These are phyloP conservation scores for Anisognathus igniventris DNA, from an alignment of 2,797 vertebrate genomes.

Conservation along the genomic window DNA sequence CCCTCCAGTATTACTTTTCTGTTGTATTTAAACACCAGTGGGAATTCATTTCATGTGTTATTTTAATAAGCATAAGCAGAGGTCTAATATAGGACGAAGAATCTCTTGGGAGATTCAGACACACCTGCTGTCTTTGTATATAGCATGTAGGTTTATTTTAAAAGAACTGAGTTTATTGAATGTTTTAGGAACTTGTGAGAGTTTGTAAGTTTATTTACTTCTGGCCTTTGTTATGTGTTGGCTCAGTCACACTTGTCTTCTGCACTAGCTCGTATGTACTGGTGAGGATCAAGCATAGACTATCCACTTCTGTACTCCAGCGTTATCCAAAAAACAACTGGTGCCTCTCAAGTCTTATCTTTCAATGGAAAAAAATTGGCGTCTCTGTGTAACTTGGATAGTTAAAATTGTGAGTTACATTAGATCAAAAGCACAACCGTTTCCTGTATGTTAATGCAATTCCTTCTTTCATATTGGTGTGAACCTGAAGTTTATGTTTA, in stretches of 20 bases:
- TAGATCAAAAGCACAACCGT: conserved; percentile 48
- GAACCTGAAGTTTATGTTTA: not conserved
- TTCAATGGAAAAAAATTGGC: conserved; percentile 46
- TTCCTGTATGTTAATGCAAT: conserved; percentile 35
- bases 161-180: not conserved
- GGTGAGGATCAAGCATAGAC: conserved; percentile 45
- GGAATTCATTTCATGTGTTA: not conserved
- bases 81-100: not conserved
- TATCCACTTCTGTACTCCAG: conserved; percentile 54
- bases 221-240: conserved; percentile 22
- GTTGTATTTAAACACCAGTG: not conserved
- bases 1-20: not conserved
- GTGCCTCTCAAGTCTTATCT: conserved; percentile 55
- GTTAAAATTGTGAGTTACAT: conserved; percentile 56
- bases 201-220: conserved; percentile 22
- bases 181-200: conserved; percentile 11
- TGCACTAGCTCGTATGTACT: conserved; percentile 53
- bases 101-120: not conserved
- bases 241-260: conserved; percentile 57
- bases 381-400: conserved; percentile 55
- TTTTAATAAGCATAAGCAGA: not conserved
- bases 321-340: conserved; percentile 43
- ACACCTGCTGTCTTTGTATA: not conserved
- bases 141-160: not conserved
- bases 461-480: conserved; percentile 20